Evolutionary conservation across 2,113 vertebrate genomes (phyloP).

Genomic region (Penelope pileata): DNA sequence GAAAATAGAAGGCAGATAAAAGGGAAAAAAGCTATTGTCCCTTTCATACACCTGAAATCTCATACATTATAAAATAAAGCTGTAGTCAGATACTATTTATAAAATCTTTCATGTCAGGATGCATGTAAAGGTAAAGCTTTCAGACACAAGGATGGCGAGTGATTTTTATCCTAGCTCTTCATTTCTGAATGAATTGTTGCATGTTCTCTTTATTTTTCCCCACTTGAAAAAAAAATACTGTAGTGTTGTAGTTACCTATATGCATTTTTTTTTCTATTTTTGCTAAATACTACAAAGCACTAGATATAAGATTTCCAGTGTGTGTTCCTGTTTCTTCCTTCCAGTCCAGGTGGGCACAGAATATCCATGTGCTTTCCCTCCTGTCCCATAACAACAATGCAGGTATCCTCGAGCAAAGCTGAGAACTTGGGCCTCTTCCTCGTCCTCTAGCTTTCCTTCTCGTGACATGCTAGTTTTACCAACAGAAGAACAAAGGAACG

Average conservation of each 20-base stretch:
- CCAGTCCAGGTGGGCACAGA: accelerated
- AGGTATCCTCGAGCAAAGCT: background rate
- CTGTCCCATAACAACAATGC: accelerated
- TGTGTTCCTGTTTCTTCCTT: background rate
- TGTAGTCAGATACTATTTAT: background rate
- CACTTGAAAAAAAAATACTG: background rate
- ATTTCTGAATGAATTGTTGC: background rate
- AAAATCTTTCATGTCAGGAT: background rate
- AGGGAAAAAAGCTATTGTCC: background rate
- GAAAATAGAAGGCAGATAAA: background rate
- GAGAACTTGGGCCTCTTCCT: background rate
- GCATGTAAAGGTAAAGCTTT: background rate
- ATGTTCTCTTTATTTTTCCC: background rate
- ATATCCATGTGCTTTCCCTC: background rate
- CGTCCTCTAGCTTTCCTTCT: background rate
- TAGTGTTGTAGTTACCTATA: no score
- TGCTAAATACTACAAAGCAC: background rate
- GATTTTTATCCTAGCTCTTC: background rate
- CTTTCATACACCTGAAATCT: background rate
- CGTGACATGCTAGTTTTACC: background rate
- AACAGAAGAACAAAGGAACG: background rate
- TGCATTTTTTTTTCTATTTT: background rate
- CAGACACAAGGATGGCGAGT: background rate
- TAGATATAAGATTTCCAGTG: background rate
- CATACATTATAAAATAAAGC: background rate